Evolutionary conservation across 2,797 vertebrate genomes (phyloP), one percentile per base, ranked within the genome.

Genomic region (Channallabes apus): DNA sequence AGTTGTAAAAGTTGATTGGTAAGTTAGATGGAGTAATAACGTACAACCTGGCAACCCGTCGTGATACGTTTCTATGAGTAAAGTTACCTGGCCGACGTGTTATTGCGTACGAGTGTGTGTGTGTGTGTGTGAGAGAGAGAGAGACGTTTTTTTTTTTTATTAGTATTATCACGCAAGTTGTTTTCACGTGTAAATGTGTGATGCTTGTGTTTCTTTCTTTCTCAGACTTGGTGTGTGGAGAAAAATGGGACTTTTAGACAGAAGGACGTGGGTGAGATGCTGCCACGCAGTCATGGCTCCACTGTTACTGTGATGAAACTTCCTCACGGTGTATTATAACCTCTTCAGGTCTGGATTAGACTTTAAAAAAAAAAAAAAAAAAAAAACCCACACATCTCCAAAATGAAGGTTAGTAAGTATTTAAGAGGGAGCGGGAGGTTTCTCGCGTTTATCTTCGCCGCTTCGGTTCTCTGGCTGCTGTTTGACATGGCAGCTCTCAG

Each of bases 401-500:
- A 65, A 54, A 92, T 94, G 90, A 96, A 93, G 91, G 59, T 97
- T 61, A 94, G 95, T 89, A 96, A 95, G 90, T 96, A 97, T 91
- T 94, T 97, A 82, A 94, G 97, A 91, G 97, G 96, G 77, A 97
- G 97, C 88, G 96, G 96, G 87, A 92, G 97, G 89, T 95, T 96
- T 4, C 93, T 99, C 20, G 96, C 95, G 0, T 96, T 98, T 62
- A 96, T 99, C 77, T 97, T 98, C 87, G 91, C 92, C 6, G 97
- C 97, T 80, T 99, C 98, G 58, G 93, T 99, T 88, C 86, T 96
- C 46, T 99, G 98, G 98, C 91, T 99, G 82, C 94, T 99, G 73
- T 96, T 99, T 89, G 97, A 99, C 93, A 98, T 99, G 95, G 97
- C 96, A 88, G 97, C 96, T 7, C 96, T 99, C 4, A 94, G 95